Evolutionary conservation across 2,797 vertebrate genomes (phyloP).

Genomic region (Phalanger gymnotis): DNA sequence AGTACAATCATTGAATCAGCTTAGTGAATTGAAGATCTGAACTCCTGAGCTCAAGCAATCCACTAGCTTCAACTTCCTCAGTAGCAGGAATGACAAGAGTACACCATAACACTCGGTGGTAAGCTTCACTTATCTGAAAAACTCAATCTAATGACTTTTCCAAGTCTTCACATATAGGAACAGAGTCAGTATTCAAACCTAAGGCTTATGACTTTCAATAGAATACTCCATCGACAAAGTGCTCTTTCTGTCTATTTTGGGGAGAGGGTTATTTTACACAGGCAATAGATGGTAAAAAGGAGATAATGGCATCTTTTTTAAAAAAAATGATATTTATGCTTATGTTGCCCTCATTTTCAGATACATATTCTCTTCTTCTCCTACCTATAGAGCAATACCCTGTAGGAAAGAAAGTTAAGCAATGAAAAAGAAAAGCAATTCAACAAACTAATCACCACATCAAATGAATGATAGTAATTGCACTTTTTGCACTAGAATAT

Average conservation of each 20-base stretch:
- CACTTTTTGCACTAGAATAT: background rate
- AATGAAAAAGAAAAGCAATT: background rate
- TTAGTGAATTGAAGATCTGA: background rate
- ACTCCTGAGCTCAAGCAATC: background rate
- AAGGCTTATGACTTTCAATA: background rate
- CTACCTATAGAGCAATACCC: background rate
- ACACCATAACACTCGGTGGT: background rate
- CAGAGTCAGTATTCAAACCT: background rate
- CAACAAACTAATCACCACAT: background rate
- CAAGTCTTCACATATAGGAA: background rate
- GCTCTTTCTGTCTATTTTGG: background rate
- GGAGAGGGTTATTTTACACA: background rate
- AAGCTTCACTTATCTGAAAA: background rate
- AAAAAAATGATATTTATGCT: background rate
- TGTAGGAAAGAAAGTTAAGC: background rate
- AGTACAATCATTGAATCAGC: background rate
- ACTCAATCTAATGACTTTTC: background rate
- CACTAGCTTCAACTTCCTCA: background rate
- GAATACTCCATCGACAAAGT: background rate
- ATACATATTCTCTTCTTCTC: background rate
- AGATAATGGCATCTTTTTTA: background rate
- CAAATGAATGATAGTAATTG: background rate
- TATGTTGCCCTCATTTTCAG: background rate
- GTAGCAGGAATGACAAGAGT: background rate
- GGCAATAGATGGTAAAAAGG: conserved; percentile 23